These are phyloP conservation scores for Menidia beryllina DNA, from an alignment of 2,113 vertebrate species.

Conservation along the genomic window DNA sequence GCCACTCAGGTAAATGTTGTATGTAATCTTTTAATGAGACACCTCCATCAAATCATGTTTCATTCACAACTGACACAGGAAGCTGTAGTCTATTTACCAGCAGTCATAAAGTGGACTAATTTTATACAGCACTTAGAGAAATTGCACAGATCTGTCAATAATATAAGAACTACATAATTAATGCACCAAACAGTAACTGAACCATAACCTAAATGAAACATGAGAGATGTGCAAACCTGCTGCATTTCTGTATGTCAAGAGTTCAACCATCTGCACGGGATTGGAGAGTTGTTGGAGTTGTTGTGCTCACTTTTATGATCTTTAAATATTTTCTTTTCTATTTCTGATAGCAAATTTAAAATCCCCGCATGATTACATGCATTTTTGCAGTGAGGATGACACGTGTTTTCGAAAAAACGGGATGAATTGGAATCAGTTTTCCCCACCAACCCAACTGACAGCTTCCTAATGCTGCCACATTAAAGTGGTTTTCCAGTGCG, in stretches of 20 bases:
- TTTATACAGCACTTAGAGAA: conserved; percentile 61
- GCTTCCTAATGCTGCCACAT: conserved; percentile 91
- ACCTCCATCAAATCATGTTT: conserved; percentile 34
- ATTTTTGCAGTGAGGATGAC: conserved; percentile 82
- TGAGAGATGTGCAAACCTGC: conserved; percentile 35
- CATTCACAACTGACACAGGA: conserved; percentile 45
- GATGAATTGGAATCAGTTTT: conserved; percentile 79
- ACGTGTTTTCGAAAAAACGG: conserved; percentile 86
- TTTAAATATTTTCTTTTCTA: conserved; percentile 60
- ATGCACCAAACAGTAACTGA: conserved; percentile 40
- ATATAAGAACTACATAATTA: conserved; percentile 38
- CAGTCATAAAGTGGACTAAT: conserved; percentile 37
- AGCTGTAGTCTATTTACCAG: conserved; percentile 42
- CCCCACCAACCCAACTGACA: conserved; percentile 85
- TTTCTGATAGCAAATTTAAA: conserved; percentile 81
- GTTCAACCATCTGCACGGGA: conserved; percentile 37
- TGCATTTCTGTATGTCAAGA: conserved; percentile 50
- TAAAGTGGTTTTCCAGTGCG: conserved; percentile 88
- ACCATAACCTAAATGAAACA: conserved; percentile 45
- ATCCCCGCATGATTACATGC: conserved; percentile 73
- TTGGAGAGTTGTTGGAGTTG: conserved; percentile 20
- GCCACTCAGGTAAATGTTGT: not conserved
- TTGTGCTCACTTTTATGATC: conserved; percentile 56
- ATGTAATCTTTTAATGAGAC: conserved; percentile 40
- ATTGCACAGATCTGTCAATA: conserved; percentile 63